A percentile compares a stretch with the other conserved stretches of the same genome.
phyloP scores from a whole-genome alignment of 2,113 vertebrate species.

The Stigmatopora argus region DNA sequence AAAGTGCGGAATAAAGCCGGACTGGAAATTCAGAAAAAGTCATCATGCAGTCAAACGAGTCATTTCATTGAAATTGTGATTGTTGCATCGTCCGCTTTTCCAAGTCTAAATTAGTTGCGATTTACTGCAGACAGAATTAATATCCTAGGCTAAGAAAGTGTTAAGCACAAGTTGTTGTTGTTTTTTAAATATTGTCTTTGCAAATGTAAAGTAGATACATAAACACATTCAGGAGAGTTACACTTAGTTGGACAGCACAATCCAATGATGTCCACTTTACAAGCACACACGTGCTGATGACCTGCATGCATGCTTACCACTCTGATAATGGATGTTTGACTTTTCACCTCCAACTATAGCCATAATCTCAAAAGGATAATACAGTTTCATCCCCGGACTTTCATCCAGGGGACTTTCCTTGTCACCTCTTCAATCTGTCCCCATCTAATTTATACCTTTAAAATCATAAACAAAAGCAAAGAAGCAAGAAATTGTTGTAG shows the following conservation, averaged over 20 bases:
- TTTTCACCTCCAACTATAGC: conserved; percentile 8
- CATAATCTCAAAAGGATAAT: conserved; percentile 9
- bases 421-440: conserved; percentile 7
- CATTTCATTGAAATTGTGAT: neutral
- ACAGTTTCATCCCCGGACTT: conserved; percentile 1
- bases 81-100: neutral
- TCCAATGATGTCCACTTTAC: neutral
- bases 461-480: neutral
- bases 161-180: neutral
- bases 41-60: neutral
- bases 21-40: neutral
- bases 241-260: neutral
- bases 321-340: conserved; percentile 11
- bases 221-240: too few relatives aligned
- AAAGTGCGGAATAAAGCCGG: neutral
- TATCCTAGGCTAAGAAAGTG: neutral
- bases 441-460: neutral
- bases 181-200: too few relatives aligned
- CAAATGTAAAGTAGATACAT: too few relatives aligned
- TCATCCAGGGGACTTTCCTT: conserved; percentile 6
- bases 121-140: neutral
- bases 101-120: neutral
- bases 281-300: neutral
- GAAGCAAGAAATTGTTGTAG: neutral
- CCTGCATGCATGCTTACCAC: conserved; percentile 1